These are phyloP conservation scores for Protonemura montana DNA, from an alignment of 2,888 invertebrate genomes.

Conservation along the genomic window DNA sequence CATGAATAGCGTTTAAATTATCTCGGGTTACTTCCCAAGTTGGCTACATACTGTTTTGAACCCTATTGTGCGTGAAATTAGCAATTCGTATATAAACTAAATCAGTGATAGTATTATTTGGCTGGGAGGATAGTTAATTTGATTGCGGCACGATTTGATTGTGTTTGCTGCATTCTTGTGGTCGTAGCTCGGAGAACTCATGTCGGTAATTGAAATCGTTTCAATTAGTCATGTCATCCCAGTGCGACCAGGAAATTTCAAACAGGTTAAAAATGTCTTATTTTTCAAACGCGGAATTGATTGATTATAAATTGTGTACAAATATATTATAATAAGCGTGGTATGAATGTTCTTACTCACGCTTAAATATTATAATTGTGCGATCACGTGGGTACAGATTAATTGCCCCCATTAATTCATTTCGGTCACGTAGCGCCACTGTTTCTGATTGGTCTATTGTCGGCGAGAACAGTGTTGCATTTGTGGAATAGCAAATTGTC, in stretches of 20 bases:
- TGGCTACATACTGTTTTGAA: neutral
- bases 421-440: neutral
- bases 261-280: too few species aligned
- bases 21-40: neutral
- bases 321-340: neutral
- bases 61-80: neutral
- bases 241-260: neutral
- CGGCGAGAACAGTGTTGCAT: neutral
- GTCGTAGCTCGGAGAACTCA: neutral
- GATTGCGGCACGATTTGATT: neutral
- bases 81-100: neutral
- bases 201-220: neutral
- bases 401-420: neutral
- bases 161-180: neutral
- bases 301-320: neutral
- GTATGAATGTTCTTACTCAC: neutral
- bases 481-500: conserved; percentile 12
- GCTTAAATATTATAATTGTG: neutral
- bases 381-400: neutral
- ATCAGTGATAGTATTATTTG: conserved; percentile 7
- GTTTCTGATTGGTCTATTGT: neutral
- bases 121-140: neutral
- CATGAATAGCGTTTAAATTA: neutral
- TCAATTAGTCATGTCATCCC: neutral
- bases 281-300: neutral